These are phyloP conservation scores for Trichogramma evanescens DNA, from an alignment of 2,888 invertebrate genomes.

Conservation along the genomic window DNA sequence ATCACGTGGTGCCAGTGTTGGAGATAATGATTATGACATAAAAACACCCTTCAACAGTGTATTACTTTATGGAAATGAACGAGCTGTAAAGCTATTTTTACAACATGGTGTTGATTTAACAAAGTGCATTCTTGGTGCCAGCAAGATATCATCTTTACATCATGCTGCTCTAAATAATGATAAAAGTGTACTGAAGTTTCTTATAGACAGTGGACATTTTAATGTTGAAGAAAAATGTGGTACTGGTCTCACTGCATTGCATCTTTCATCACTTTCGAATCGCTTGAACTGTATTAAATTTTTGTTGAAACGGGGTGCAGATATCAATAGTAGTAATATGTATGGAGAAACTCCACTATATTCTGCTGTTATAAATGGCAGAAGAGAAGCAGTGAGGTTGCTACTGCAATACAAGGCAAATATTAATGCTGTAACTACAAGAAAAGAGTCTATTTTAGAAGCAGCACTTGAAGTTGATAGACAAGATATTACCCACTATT, in stretches of 20 bases:
- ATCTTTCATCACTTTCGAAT: constrained; percentile 3
- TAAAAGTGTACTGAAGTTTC: constrained; percentile 4
- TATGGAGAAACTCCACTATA: constrained; percentile 8
- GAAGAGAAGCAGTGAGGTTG: background rate
- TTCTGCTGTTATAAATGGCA: constrained; percentile 4
- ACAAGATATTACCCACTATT: background rate
- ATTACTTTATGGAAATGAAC: constrained; percentile 7
- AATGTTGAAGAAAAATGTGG: constrained; percentile 8
- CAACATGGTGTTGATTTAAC: constrained; percentile 5
- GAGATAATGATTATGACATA: background rate
- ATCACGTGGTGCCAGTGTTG: background rate
- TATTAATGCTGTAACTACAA: background rate
- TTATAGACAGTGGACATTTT: constrained; percentile 5
- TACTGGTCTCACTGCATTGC: constrained; percentile 5
- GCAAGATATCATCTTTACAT: constrained; percentile 7
- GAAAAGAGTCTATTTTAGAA: background rate
- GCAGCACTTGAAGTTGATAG: background rate
- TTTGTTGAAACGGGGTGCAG: constrained; percentile 1
- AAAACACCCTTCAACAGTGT: constrained; percentile 7
- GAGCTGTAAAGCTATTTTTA: constrained; percentile 5
- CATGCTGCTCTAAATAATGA: constrained; percentile 6
- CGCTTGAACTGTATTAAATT: constrained; percentile 4
- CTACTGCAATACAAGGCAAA: background rate
- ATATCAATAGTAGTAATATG: constrained; percentile 3
- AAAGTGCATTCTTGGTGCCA: background rate